phyloP scores from a whole-genome alignment of 2,797 vertebrate species.

The Myoxocephalus aenaeus region DNA sequence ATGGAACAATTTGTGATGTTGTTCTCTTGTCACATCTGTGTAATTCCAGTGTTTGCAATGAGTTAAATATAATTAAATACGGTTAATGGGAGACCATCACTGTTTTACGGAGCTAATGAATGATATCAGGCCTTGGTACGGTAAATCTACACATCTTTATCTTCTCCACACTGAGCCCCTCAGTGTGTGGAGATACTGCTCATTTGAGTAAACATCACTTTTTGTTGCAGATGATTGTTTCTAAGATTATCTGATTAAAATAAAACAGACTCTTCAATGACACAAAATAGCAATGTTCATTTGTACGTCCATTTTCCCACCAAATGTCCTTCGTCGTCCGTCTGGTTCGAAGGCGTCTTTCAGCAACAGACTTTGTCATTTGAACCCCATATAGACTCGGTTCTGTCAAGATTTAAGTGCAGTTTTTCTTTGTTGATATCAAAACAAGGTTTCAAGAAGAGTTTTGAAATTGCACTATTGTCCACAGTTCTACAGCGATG shows the following conservation, averaged over 20 bases:
- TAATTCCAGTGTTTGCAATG: conserved; percentile 84
- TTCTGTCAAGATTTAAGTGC: conserved; percentile 47
- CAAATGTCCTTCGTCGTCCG: conserved; percentile 38
- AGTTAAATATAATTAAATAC: conserved; percentile 80
- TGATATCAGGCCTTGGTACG: conserved; percentile 45
- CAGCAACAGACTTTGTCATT: conserved; percentile 28
- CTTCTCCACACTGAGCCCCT: conserved; percentile 15
- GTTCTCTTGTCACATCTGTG: conserved; percentile 34
- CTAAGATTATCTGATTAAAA: conserved; percentile 45
- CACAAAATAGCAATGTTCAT: conserved; percentile 20
- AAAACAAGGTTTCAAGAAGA: conserved; percentile 50
- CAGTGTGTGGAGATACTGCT: conserved; percentile 35
- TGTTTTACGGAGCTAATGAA: conserved; percentile 57
- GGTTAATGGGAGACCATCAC: conserved; percentile 57
- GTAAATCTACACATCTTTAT: conserved; percentile 28
- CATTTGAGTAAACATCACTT: conserved; percentile 25
- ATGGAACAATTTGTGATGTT: conserved; percentile 41
- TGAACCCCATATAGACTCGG: conserved; percentile 11
- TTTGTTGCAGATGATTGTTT: conserved; percentile 41
- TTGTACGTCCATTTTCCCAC: conserved; percentile 27
- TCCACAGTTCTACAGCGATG: conserved; percentile 59
- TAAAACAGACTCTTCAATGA: conserved; percentile 25
- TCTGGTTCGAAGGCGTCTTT: conserved; percentile 48
- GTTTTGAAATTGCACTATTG: conserved; percentile 62
- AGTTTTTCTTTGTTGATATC: conserved; percentile 67